Evolutionary conservation across 2,888 invertebrate species (phyloP), one percentile per base, ranked within the genome.

Genomic region (Microctonus brassicae): DNA sequence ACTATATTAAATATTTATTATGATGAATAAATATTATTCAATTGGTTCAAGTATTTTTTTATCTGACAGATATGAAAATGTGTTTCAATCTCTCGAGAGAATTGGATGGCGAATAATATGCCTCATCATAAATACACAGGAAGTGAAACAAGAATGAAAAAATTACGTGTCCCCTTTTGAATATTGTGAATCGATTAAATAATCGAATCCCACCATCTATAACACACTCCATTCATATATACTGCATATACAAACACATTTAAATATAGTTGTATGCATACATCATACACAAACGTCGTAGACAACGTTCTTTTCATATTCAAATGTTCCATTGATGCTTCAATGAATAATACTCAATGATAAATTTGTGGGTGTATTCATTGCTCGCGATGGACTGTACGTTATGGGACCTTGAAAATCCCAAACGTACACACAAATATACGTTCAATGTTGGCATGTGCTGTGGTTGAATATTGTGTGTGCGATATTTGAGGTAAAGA

Each of bases 311-410:
- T 86, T 86, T 87, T 87, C 87, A 87, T 87, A 87, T 87, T 87
- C 86, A 87, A 87, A 87, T 87, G 80, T 80, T 81, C 84, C 86
- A 86, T 87, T 87, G 87, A 86, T 85, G 86, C 84, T 85, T 82
- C 86, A 86, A 87, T 86, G 87, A 86, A 87, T 86, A 86, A 87
- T 87, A 84, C 84, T 87, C 86, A 82, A 86, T 87, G 86, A 87
- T 87, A 86, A 86, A 87, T 87, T 86, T 85, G 85, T 86, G 82
- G 87, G 86, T 85, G 87, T 86, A 86, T 86, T 85, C 87, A 84
- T 83, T n/a, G n/a, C n/a, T 29, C n/a, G n/a, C 3, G 84, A 84
- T 83, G 83, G 82, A 84, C 83, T 81, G 78, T 78, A 78, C 68
- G 76, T n/a, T n/a, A 77, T 75, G 76, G 77, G 82, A 84, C 84